These are phyloP conservation scores for Homarus americanus DNA, from an alignment of 1,140 invertebrate species.

Conservation along the genomic window DNA sequence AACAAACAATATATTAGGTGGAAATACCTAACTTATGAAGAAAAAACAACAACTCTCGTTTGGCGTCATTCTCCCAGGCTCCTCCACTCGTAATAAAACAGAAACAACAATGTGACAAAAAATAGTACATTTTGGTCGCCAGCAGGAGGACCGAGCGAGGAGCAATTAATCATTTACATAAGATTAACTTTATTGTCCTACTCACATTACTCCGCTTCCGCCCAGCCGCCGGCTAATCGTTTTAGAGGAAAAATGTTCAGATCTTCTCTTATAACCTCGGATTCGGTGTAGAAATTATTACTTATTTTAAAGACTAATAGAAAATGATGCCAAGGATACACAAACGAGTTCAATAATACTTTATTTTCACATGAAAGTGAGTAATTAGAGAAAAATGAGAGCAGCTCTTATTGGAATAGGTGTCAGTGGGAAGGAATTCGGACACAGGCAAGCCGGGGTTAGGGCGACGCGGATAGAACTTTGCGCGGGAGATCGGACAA, in stretches of 20 bases:
- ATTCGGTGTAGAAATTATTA: neutral
- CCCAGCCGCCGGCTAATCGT: conserved; percentile 67
- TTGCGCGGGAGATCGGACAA: conserved; percentile 65
- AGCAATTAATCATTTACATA: conserved; percentile 70
- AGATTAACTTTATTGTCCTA: conserved; percentile 70
- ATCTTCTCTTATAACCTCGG: neutral
- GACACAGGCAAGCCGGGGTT: neutral
- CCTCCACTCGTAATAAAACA: neutral
- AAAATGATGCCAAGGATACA: no score
- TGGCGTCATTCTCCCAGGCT: neutral
- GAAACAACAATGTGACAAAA: conserved; percentile 13
- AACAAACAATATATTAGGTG: no score
- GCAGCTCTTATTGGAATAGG: no score
- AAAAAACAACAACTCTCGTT: no score
- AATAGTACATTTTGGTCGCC: conserved; percentile 23
- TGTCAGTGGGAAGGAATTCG: neutral
- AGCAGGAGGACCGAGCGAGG: conserved; percentile 34
- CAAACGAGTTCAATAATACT: no score
- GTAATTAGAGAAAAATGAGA: no score
- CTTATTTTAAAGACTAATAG: no score
- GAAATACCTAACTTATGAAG: no score
- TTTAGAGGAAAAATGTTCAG: conserved; percentile 48
- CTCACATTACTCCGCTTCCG: conserved; percentile 67
- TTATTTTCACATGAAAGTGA: no score
- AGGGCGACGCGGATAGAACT: conserved; percentile 53